Conservation (phyloP, 2,113 vertebrate genomes). For the Erythrolamprus reginae region DNA sequence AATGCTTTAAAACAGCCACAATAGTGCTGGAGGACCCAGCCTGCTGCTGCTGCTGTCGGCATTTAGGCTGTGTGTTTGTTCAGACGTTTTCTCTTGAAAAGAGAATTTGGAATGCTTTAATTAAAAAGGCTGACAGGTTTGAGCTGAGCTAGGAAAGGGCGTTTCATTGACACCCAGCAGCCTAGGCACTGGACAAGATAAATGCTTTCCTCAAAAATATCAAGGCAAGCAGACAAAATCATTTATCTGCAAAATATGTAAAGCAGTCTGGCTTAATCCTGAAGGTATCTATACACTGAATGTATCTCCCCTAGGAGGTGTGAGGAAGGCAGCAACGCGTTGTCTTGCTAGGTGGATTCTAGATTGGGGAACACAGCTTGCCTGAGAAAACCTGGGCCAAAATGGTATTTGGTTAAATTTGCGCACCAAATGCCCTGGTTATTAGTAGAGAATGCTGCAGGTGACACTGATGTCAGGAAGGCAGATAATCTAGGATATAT, state of each 20-base stretch:
- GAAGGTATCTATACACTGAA: neutral
- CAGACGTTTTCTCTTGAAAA: slow-evolving; percentile 46
- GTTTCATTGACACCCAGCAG: slow-evolving; percentile 11
- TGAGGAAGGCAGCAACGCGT: neutral
- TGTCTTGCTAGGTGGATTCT: neutral
- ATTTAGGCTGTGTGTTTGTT: slow-evolving; percentile 56
- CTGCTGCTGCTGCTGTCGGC: slow-evolving; percentile 4
- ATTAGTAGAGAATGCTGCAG: neutral
- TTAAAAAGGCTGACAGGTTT: slow-evolving; percentile 43
- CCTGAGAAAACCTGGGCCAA: neutral
- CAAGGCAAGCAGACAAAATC: neutral
- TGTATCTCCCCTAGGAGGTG: neutral
- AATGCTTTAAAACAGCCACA: slow-evolving; percentile 39
- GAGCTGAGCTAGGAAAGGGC: fast-evolving
- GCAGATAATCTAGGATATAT: neutral
- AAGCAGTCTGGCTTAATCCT: neutral
- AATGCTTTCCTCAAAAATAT: neutral
- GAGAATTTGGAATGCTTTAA: slow-evolving; percentile 37
- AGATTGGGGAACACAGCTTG: neutral
- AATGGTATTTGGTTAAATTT: neutral
- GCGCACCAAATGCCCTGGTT: neutral
- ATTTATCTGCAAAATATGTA: neutral
- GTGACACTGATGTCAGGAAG: neutral
- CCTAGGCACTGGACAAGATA: neutral
- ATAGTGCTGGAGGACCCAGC: neutral